Percentiles rank a stretch among this genome's conserved stretches.
Conservation (phyloP, 2,888 invertebrate species). For the Exephanes ischioxanthus region DNA sequence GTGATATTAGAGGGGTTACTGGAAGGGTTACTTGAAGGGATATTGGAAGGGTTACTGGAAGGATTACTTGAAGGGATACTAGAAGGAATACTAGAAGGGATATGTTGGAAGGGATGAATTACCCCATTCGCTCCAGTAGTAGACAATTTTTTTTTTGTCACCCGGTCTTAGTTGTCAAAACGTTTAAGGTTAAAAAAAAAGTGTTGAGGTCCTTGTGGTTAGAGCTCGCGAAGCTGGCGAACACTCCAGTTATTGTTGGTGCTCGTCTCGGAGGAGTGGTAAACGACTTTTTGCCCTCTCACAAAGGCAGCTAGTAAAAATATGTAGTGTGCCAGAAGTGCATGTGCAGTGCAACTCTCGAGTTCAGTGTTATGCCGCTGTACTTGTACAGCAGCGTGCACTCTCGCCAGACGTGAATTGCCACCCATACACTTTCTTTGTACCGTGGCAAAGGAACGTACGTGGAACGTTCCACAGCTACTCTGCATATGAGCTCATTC, state of each 20-base stretch:
- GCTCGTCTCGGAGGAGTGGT: not conserved
- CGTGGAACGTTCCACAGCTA: not conserved
- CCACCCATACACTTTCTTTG: constrained; percentile 10
- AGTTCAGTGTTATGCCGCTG: not conserved
- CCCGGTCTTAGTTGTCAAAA: not conserved
- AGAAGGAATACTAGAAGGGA: too few relatives aligned
- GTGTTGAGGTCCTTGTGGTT: not conserved
- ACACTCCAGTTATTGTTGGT: constrained; percentile 20
- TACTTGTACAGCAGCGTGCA: not conserved
- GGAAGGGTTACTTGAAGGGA: too few relatives aligned
- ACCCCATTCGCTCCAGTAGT: not conserved
- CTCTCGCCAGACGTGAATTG: not conserved
- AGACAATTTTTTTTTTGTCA: not conserved
- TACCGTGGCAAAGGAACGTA: not conserved
- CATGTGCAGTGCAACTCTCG: constrained; percentile 1
- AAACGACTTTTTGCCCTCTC: constrained; percentile 2
- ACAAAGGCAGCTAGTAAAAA: not conserved
- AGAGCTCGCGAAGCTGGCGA: not conserved
- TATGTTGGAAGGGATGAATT: too few relatives aligned
- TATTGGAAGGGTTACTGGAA: too few relatives aligned
- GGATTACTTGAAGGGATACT: too few relatives aligned
- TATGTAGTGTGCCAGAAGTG: not conserved
- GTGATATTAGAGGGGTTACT: too few relatives aligned
- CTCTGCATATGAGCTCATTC: not conserved
- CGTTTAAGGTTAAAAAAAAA: not conserved